phyloP scores from a whole-genome alignment of 2,888 invertebrate species.

The Troglohyphantes excavatus region DNA sequence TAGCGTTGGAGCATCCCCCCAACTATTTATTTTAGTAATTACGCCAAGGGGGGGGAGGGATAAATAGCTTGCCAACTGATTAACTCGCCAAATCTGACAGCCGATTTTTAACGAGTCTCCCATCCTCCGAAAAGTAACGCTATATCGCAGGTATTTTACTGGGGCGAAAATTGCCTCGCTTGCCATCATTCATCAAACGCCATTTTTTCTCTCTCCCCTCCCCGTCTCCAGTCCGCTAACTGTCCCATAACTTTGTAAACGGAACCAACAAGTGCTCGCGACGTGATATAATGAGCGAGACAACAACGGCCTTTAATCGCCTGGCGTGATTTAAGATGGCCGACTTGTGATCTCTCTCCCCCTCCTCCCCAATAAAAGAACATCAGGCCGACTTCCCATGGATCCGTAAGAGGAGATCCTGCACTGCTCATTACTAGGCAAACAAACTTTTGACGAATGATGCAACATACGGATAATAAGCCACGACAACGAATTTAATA shows the following conservation, averaged over 20 bases:
- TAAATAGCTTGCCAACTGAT: constrained; percentile 76
- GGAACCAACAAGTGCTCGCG: constrained; percentile 77
- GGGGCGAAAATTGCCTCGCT: constrained; percentile 68
- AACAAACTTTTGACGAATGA: constrained; percentile 79
- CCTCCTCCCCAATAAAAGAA: constrained; percentile 26
- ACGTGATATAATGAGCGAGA: constrained; percentile 76
- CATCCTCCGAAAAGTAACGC: constrained; percentile 24
- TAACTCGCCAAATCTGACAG: constrained; percentile 76
- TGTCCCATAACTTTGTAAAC: constrained; percentile 79
- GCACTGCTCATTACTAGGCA: constrained; percentile 71
- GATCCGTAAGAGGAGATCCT: constrained; percentile 65
- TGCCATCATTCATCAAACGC: constrained; percentile 67
- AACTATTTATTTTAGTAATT: constrained; percentile 78
- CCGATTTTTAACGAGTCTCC: constrained; percentile 74
- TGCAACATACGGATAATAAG: constrained; percentile 75
- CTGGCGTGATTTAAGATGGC: constrained; percentile 67
- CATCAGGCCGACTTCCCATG: constrained; percentile 70
- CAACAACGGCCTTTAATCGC: constrained; percentile 70
- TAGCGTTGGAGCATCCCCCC: constrained; percentile 42
- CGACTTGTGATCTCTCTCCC: constrained; percentile 32
- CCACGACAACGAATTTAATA: constrained; percentile 60
- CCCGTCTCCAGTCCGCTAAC: constrained; percentile 59
- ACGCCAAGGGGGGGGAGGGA: constrained; percentile 41
- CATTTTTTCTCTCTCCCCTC: constrained; percentile 28
- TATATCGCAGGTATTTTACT: constrained; percentile 52